These are phyloP conservation scores for Drosophila cracens DNA, from an alignment of 2,888 invertebrate genomes.

Conservation along the genomic window DNA sequence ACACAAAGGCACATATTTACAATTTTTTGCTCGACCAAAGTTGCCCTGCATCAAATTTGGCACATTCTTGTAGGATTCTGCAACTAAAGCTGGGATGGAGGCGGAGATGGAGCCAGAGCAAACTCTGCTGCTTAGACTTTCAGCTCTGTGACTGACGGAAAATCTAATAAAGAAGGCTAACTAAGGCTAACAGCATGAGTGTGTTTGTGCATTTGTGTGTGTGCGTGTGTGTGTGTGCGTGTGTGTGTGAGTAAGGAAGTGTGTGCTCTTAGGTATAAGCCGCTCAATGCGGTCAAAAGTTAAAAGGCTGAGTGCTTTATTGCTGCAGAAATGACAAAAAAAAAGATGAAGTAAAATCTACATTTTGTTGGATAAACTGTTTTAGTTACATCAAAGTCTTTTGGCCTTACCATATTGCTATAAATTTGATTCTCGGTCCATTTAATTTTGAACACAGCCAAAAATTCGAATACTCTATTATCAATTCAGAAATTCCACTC, in stretches of 20 bases:
- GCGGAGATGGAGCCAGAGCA: constrained; percentile 12
- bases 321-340: constrained; percentile 16
- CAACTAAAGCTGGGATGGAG: neutral
- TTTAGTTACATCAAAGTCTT: constrained; percentile 34
- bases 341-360: constrained; percentile 16
- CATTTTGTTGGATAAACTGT: constrained; percentile 47
- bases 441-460: neutral
- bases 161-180: constrained; percentile 67
- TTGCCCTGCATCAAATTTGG: constrained; percentile 72
- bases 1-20: constrained; percentile 77
- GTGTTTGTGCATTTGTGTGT: constrained; percentile 6
- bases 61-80: constrained; percentile 54
- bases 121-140: constrained; percentile 2
- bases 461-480: neutral
- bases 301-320: constrained; percentile 54
- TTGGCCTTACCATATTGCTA: constrained; percentile 25
- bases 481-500: neutral
- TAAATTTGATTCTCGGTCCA: constrained; percentile 28
- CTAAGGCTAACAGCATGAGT: constrained; percentile 2
- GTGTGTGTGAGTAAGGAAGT: constrained; percentile 11
- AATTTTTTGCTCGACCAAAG: constrained; percentile 38
- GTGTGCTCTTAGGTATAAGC: constrained; percentile 37
- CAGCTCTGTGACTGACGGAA: constrained; percentile 50
- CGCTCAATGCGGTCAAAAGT: constrained; percentile 57
- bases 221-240: constrained; percentile 13